phyloP scores from a whole-genome alignment of 2,797 vertebrate species.

The Sebastes dallii region DNA sequence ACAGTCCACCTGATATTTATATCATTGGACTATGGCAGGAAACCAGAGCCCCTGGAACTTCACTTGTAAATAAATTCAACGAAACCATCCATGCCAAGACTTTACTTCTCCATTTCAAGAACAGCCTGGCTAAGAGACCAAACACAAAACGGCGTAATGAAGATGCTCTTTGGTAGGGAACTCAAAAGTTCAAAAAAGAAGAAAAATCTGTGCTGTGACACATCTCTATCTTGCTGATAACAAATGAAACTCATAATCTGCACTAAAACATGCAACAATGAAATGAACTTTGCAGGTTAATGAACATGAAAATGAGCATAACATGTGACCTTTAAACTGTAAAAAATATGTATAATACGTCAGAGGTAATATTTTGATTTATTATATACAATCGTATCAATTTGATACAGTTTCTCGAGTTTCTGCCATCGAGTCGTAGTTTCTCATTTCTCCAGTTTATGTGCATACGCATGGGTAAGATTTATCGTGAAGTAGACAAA shows the following conservation, averaged over 20 bases:
- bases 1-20: conserved; percentile 7
- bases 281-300: background rate
- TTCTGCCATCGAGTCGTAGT: no score
- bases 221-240: background rate
- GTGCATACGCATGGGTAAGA: no score
- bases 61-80: conserved; percentile 34
- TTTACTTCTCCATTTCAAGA: conserved; percentile 1
- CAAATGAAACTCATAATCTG: background rate
- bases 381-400: no score
- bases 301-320: background rate
- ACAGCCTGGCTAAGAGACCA: background rate
- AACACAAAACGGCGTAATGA: background rate
- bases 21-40: conserved; percentile 11
- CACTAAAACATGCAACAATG: background rate
- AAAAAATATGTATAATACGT: no score
- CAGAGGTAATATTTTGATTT: no score
- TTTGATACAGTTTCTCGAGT: no score
- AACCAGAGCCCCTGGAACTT: conserved; percentile 28
- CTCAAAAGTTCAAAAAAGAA: accelerated
- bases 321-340: no score
- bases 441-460: no score
- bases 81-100: background rate
- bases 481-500: no score
- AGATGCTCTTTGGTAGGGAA: background rate
- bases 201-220: background rate